Conservation (phyloP, 2,797 vertebrate species). For the Molossus molossus region DNA sequence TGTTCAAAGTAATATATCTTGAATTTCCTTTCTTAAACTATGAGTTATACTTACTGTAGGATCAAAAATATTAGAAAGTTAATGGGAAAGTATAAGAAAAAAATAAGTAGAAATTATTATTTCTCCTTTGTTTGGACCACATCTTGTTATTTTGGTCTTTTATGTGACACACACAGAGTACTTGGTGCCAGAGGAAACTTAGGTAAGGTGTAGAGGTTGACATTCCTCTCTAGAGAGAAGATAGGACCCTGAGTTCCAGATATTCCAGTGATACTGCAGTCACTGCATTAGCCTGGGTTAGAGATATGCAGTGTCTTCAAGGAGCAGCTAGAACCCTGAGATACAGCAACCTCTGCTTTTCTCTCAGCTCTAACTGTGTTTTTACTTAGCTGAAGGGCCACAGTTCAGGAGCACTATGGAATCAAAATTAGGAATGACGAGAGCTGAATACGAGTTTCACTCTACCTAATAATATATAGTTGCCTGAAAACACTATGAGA, state of each 20-base stretch:
- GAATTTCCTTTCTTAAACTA: slow-evolving; percentile 43
- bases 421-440: slow-evolving; percentile 38
- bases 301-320: neutral
- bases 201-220: slow-evolving; percentile 1
- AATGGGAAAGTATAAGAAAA: neutral
- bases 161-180: neutral
- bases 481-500: slow-evolving; percentile 40
- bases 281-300: neutral
- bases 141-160: slow-evolving; percentile 45
- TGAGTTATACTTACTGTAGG: neutral
- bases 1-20: slow-evolving; percentile 3
- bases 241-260: neutral
- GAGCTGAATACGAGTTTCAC: slow-evolving; percentile 32
- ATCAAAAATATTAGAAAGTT: neutral
- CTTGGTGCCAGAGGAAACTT: neutral
- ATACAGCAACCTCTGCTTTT: neutral
- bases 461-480: slow-evolving; percentile 9
- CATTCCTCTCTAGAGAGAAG: neutral
- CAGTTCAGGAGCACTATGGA: neutral
- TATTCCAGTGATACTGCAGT: neutral
- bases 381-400: neutral
- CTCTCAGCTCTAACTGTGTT: neutral
- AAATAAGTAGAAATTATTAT: neutral
- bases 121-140: slow-evolving; percentile 44
- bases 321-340: neutral